phyloP scores from a whole-genome alignment of 2,888 invertebrate genomes.

The Lasiommata megera region DNA sequence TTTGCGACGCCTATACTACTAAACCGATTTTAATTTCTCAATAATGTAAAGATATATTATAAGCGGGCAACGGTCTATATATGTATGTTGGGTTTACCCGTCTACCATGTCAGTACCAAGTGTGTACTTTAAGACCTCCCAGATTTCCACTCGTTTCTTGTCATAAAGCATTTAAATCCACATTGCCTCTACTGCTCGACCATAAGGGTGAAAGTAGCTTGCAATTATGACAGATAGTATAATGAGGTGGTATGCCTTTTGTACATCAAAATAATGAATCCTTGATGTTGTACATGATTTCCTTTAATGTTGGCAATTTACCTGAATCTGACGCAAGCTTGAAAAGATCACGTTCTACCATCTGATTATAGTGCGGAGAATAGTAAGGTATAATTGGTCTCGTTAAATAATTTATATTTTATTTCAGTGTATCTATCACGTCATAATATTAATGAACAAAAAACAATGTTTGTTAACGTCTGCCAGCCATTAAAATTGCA shows the following conservation, averaged over 20 bases:
- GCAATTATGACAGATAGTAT: conserved; percentile 32
- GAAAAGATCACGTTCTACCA: conserved; percentile 50
- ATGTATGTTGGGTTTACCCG: no score
- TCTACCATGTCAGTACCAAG: no score
- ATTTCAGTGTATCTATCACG: neutral
- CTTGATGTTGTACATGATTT: conserved; percentile 43
- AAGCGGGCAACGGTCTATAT: no score
- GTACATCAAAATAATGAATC: conserved; percentile 40
- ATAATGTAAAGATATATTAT: no score
- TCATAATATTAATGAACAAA: no score
- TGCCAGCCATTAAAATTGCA: no score
- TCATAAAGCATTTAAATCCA: neutral
- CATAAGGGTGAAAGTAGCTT: conserved; percentile 25
- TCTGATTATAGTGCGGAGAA: conserved; percentile 45
- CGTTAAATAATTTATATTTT: conserved; percentile 41
- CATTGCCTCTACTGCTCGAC: neutral
- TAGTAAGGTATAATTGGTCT: conserved; percentile 47
- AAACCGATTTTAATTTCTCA: no score
- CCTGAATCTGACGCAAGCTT: conserved; percentile 51
- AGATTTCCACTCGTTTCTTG: neutral
- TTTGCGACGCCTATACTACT: no score
- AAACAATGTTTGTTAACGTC: no score
- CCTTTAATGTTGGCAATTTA: conserved; percentile 52
- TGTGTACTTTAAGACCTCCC: neutral
- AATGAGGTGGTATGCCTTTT: conserved; percentile 32